These are phyloP conservation scores for Drosophila anomalata DNA, from an alignment of 2,888 invertebrate species.

Conservation along the genomic window DNA sequence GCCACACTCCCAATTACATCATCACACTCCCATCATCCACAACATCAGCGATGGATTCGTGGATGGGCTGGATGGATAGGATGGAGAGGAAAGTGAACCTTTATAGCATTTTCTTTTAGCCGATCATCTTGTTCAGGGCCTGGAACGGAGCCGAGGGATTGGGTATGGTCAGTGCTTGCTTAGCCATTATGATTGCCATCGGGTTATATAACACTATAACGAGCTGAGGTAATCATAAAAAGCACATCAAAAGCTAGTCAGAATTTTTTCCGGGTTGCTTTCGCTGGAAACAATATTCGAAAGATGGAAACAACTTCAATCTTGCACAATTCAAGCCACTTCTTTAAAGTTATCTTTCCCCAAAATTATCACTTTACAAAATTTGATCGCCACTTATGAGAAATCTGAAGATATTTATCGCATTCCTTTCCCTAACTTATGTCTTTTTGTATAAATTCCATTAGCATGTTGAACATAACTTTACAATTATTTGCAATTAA, in stretches of 20 bases:
- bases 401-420: neutral
- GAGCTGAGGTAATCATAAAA: slow-evolving; percentile 20
- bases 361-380: neutral
- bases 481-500: slow-evolving; percentile 58
- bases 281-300: neutral
- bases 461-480: slow-evolving; percentile 54
- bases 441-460: slow-evolving; percentile 48
- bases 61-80: neutral
- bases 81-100: slow-evolving; percentile 52
- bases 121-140: slow-evolving; percentile 52
- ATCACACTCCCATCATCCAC: slow-evolving; percentile 32
- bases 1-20: slow-evolving; percentile 61
- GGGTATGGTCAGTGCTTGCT: slow-evolving; percentile 45
- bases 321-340: neutral
- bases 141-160: slow-evolving; percentile 55
- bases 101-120: slow-evolving; percentile 43
- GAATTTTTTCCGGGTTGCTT: slow-evolving; percentile 23
- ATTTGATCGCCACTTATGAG: neutral
- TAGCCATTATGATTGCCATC: slow-evolving; percentile 15
- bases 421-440: slow-evolving; percentile 12
- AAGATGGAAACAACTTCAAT: neutral
- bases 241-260: slow-evolving; percentile 18
- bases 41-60: slow-evolving; percentile 15
- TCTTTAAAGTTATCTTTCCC: neutral
- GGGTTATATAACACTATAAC: slow-evolving; percentile 36